Percentiles rank a stretch among this genome's conserved stretches.
Evolutionary conservation across 2,888 invertebrate species (phyloP).

Genomic region (Drosophila vallismaia): DNA sequence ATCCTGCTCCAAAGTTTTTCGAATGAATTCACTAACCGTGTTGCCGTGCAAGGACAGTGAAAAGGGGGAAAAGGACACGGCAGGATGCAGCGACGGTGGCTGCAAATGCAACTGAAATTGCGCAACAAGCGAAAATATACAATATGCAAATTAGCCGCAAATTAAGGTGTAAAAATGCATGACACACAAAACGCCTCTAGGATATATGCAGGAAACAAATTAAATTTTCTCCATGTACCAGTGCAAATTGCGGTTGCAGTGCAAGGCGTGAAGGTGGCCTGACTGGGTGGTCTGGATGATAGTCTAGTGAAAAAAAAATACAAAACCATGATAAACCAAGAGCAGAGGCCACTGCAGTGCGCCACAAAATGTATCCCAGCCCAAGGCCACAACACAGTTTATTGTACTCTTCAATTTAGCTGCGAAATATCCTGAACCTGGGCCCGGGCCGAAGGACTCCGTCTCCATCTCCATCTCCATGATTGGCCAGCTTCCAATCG

Average conservation of each 20-base stretch:
- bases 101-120: slow-evolving; percentile 45
- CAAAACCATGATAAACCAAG: slow-evolving; percentile 8
- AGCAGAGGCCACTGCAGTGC: slow-evolving; percentile 23
- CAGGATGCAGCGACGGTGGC: slow-evolving; percentile 23
- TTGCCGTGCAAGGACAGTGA: not conserved
- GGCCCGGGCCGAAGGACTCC: slow-evolving; percentile 7
- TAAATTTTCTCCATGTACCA: slow-evolving; percentile 61
- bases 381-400: slow-evolving; percentile 24
- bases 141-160: slow-evolving; percentile 73
- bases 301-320: slow-evolving; percentile 17
- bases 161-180: slow-evolving; percentile 77
- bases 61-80: slow-evolving; percentile 14
- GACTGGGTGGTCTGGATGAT: not conserved
- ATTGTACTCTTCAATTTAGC: slow-evolving; percentile 19
- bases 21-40: not conserved
- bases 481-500: slow-evolving; percentile 64
- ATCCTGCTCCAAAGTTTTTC: slow-evolving; percentile 21
- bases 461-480: slow-evolving; percentile 8
- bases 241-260: slow-evolving; percentile 48
- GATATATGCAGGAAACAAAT: slow-evolving; percentile 68
- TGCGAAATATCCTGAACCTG: slow-evolving; percentile 1
- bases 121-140: slow-evolving; percentile 59
- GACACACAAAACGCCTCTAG: slow-evolving; percentile 69
- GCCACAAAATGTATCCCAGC: slow-evolving; percentile 34
- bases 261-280: slow-evolving; percentile 22